A percentile compares a stretch with the other conserved stretches of the same genome.
phyloP scores from a whole-genome alignment of 2,113 vertebrate species.

The Apus apus region DNA sequence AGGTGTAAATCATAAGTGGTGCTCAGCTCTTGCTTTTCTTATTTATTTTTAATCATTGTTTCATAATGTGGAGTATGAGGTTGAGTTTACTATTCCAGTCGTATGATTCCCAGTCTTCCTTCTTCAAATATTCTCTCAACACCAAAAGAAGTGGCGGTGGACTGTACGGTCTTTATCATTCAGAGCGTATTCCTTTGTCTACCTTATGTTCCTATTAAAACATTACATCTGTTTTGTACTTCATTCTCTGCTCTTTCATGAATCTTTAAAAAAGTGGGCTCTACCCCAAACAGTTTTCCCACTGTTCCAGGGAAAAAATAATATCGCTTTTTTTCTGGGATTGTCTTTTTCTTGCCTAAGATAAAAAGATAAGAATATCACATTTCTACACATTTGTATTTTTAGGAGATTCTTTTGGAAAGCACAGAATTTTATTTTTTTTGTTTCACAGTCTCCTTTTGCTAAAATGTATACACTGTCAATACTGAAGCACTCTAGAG shows the following conservation, averaged over 20 bases:
- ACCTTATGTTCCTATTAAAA: background rate
- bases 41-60: background rate
- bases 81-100: background rate
- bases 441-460: background rate
- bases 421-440: background rate
- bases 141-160: background rate
- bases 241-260: background rate
- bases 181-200: background rate
- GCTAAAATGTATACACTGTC: background rate
- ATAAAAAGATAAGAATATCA: background rate
- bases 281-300: background rate
- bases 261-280: background rate
- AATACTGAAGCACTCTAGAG: background rate
- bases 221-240: background rate
- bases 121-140: background rate
- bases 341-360: background rate
- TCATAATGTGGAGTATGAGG: background rate
- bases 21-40: rapidly evolving
- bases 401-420: background rate
- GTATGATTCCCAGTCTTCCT: background rate
- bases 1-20: background rate
- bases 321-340: too few relatives aligned
- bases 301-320: background rate
- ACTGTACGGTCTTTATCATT: background rate
- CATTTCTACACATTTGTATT: background rate